Evolutionary conservation across 2,888 invertebrate genomes (phyloP), one percentile per base, ranked within the genome.

Genomic region (Xestia ashworthii): DNA sequence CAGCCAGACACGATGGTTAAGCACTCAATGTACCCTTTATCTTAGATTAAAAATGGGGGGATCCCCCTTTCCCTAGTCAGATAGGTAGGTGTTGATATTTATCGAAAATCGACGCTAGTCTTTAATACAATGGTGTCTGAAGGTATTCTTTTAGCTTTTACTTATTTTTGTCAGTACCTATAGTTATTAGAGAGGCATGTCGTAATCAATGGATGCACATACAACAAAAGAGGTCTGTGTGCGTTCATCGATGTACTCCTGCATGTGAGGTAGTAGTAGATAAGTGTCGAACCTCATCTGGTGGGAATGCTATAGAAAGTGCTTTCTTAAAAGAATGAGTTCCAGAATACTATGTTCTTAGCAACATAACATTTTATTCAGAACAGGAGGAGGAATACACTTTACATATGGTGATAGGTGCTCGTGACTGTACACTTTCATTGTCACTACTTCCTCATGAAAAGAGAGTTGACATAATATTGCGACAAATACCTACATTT

Each of bases 1-100:
- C 78, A 87, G 79, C 84, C 88, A 92, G 93, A 93, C 93, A 91
- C 91, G 94, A 94, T 92, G 93, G 94, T 95, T 95, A 95, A 94
- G 95, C 92, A 95, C 95, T 95, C 95, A 95, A 96, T 95, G 94
- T 94, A 95, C 93, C 94, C 95, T 96, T 96, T 96, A 96, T 96
- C 95, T 96, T 92, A 95, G 96, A 96, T 96, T 95, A 96, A 95
- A 95, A 96, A 95, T 91, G 91, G 93, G 92, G 93, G 90, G 89
- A 82, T 82, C 44, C 78, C 82, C 82, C 66, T 50, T 82, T 79
- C 22, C 44, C 50, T 87, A 89, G 85, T 82, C 82, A 87, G 89
- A 79, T 84, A 86, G 87, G 79, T 87, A 86, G 89, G 89, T 88
- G 83, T 86, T 85, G 87, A 88, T 86, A 84, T 86, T 85, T 88